Percentiles rank a stretch among this genome's conserved stretches.
phyloP scores from a whole-genome alignment of 2,888 invertebrate genomes.

The Erebia aethiops region DNA sequence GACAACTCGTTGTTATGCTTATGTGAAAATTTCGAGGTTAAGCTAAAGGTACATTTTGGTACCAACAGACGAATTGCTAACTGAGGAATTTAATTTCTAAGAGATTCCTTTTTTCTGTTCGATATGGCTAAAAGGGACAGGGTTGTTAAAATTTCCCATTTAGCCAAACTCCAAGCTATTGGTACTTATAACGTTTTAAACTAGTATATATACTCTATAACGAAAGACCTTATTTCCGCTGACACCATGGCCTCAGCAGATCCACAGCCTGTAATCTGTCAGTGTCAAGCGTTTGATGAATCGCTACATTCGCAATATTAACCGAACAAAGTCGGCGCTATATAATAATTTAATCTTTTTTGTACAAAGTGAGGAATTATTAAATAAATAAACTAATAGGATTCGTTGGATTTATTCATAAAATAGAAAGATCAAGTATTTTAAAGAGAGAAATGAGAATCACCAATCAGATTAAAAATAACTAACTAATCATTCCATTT shows the following conservation, averaged over 20 bases:
- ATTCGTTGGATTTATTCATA: too few relatives aligned
- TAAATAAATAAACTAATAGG: neutral
- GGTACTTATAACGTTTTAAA: too few relatives aligned
- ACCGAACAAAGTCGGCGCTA: conserved; percentile 28
- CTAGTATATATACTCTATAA: neutral
- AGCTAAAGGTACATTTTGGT: conserved; percentile 1
- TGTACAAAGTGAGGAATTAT: neutral
- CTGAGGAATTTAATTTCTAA: too few relatives aligned
- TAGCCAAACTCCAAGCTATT: too few relatives aligned
- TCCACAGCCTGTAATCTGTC: conserved; percentile 58
- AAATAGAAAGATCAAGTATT: too few relatives aligned
- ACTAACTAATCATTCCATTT: too few relatives aligned
- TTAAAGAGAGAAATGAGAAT: too few relatives aligned
- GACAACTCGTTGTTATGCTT: conserved; percentile 17
- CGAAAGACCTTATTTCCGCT: conserved; percentile 8
- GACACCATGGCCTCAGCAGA: conserved; percentile 36
- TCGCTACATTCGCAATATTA: conserved; percentile 53
- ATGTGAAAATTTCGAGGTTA: conserved; percentile 14
- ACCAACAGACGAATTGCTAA: too few relatives aligned
- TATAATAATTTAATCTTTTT: neutral
- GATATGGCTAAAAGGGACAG: too few relatives aligned
- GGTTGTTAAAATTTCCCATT: too few relatives aligned
- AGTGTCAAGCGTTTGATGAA: conserved; percentile 68
- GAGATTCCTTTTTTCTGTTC: too few relatives aligned
- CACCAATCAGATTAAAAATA: too few relatives aligned